Evolutionary conservation across 2,797 vertebrate species (phyloP).

Genomic region (Podarcis lilfordi): DNA sequence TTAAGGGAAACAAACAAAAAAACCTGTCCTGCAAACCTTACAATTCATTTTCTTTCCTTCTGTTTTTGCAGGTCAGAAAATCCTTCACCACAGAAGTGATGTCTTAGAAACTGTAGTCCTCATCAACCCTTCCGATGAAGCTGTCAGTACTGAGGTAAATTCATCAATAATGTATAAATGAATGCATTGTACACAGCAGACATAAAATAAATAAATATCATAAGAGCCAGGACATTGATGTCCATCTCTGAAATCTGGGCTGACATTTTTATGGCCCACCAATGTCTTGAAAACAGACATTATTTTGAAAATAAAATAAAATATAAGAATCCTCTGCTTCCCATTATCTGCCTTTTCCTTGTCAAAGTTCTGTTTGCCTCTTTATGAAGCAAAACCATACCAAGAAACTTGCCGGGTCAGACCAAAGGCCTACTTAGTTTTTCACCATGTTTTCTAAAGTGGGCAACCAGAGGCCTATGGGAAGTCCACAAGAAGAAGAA

Average conservation of each 20-base stretch:
- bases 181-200: neutral
- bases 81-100: constrained; percentile 97
- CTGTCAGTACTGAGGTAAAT: constrained; percentile 94
- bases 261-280: neutral
- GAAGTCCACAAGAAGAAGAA: neutral
- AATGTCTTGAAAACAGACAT: neutral
- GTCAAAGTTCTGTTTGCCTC: neutral
- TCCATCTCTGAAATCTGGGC: rapidly evolving
- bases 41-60: constrained; percentile 40
- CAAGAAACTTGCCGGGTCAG: neutral
- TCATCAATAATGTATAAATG: neutral
- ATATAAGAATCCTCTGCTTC: constrained; percentile 7
- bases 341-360: neutral
- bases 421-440: neutral
- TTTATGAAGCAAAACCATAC: constrained; percentile 11
- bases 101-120: constrained; percentile 96
- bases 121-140: constrained; percentile 97
- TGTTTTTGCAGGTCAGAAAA: constrained; percentile 90
- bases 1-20: neutral
- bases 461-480: neutral
- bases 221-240: neutral
- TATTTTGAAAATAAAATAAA: neutral
- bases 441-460: neutral
- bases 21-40: constrained; percentile 20
- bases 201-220: neutral